Evolutionary conservation across 2,797 vertebrate species (phyloP), one percentile per base, ranked within the genome.

Genomic region (Oreortyx pictus): DNA sequence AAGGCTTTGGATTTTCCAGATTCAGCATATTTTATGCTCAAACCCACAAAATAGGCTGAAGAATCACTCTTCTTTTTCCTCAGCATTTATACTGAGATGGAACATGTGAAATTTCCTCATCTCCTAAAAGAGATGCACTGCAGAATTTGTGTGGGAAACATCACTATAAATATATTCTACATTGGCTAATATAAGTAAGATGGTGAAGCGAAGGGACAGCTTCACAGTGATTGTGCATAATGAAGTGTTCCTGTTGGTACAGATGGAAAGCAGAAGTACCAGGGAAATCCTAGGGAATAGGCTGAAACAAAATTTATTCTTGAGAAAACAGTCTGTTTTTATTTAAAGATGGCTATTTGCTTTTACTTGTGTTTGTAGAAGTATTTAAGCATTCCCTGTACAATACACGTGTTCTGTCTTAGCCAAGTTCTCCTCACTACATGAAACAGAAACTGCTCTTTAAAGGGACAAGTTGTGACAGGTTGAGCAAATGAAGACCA

Each of bases 211-310:
- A 10, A 71, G 1, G 1, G 20, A 68, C 22, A 88, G 19, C 29
- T 87, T 82, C 20, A n/a, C 56, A 64, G 33, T 72, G 67, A 43
- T 18, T 7, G 6, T 31, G 70, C 17, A 41, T 52, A 61, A 44
- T 47, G 54, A 0, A 0, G 4, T 71, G 6, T 59, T 80, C 33
- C 25, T 31, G 33, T 20, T 17, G 24, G 41, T 37, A 56, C 1
- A 4, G 25, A 50, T 22, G 61, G 43, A 90, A 82, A 75, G 5
- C 25, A 78, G 16, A 79, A 54, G 25, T 19, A 75, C 14, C 17
- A 13, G 15, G 46, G 31, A 81, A 90, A 72, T 59, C 33, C 17
- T n/a, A 3, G 24, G 33, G 90, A 89, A 73, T 0, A 56, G 17
- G 41, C 9, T 82, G 62, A 80, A 16, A 62, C 33, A 18, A 23